Conservation (phyloP, 1,140 invertebrate species). For the Heliconius congener region DNA sequence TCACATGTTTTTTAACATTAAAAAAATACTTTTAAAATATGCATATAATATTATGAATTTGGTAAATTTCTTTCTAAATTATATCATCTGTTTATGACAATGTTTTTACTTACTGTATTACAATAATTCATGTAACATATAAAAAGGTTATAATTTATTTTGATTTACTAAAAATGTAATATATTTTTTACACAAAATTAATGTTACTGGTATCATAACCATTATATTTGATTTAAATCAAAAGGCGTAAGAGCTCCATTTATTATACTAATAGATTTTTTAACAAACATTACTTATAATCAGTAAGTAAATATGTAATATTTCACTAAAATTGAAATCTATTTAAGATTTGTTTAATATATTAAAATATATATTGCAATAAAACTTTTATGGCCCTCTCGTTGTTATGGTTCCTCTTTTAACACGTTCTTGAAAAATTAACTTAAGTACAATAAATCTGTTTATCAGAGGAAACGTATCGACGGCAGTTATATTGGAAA, state of each 20-base stretch:
- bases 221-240: neutral
- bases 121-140: too few species aligned
- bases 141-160: too few species aligned
- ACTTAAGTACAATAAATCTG: conserved; percentile 35
- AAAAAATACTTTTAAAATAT: too few species aligned
- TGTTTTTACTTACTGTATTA: too few species aligned
- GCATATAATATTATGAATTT: neutral
- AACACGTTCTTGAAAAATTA: conserved; percentile 1
- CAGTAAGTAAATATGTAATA: conserved; percentile 11
- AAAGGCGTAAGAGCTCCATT: neutral
- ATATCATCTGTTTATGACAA: neutral
- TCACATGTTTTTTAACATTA: neutral
- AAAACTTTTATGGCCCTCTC: conserved; percentile 7
- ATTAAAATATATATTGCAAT: conserved; percentile 5
- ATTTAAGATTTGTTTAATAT: neutral
- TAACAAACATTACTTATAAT: neutral
- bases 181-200: neutral
- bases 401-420: conserved; percentile 15
- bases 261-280: neutral
- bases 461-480: conserved; percentile 38
- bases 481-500: conserved; percentile 33
- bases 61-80: neutral
- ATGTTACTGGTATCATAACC: neutral
- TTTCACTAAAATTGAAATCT: neutral
- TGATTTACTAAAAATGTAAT: neutral